Percentiles rank a stretch among this genome's conserved stretches.
These are phyloP conservation scores for Steatornis caripensis DNA, from an alignment of 2,113 vertebrate species.

Conservation along the genomic window DNA sequence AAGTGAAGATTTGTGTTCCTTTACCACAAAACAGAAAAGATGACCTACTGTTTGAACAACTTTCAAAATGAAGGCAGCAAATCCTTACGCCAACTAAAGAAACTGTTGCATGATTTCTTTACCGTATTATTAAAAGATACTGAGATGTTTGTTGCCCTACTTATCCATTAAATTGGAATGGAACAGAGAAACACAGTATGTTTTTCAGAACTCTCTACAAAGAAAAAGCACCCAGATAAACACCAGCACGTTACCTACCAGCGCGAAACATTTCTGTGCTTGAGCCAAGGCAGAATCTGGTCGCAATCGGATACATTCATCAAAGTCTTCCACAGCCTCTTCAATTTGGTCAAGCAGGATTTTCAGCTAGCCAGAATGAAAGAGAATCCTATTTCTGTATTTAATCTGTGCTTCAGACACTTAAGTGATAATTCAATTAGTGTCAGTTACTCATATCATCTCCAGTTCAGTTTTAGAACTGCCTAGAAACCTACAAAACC, in stretches of 20 bases:
- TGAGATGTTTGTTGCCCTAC: not conserved
- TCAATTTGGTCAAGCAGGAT: conserved; percentile 97
- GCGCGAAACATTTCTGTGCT: conserved; percentile 96
- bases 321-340: conserved; percentile 95
- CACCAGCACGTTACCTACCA: conserved; percentile 75
- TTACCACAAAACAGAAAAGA: not conserved
- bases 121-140: not conserved
- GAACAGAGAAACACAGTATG: not conserved
- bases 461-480: not conserved
- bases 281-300: conserved; percentile 96
- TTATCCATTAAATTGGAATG: not conserved
- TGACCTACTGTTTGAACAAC: not conserved
- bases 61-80: not conserved
- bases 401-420: conserved; percentile 1
- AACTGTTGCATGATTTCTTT: not conserved
- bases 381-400: conserved; percentile 19
- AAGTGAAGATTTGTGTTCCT: not conserved
- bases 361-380: conserved; percentile 83
- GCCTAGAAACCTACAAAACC: not conserved
- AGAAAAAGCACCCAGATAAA: not conserved
- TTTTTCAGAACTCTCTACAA: not conserved
- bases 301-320: conserved; percentile 93
- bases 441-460: not conserved
- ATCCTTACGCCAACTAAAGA: not conserved
- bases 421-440: not conserved